Conservation (phyloP, 2,113 vertebrate genomes). For the Pontoporia blainvillei region DNA sequence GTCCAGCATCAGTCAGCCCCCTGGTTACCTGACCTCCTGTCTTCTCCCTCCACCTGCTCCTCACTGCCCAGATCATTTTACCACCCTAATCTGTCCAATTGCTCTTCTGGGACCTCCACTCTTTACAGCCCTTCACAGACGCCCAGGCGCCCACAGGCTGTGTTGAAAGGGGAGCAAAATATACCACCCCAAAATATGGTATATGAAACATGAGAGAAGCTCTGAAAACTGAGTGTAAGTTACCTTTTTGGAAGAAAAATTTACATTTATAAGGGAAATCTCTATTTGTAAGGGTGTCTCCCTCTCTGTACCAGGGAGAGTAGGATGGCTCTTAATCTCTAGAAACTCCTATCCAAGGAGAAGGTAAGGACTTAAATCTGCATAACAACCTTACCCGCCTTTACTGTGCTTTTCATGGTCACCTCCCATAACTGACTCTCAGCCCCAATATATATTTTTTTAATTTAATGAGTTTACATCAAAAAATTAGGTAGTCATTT, state of each 20-base stretch:
- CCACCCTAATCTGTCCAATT: neutral
- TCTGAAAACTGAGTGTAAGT: neutral
- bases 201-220: neutral
- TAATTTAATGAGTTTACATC: slow-evolving; percentile 68
- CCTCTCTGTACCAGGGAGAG: neutral
- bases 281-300: neutral
- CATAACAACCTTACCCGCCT: neutral
- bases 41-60: neutral
- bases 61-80: neutral
- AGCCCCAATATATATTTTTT: neutral
- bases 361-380: neutral
- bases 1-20: rapidly evolving
- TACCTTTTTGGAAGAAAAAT: neutral
- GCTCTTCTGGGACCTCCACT: neutral
- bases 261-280: neutral
- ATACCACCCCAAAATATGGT: neutral
- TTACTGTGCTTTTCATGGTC: neutral
- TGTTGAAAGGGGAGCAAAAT: neutral
- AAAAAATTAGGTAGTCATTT: slow-evolving; percentile 64
- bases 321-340: neutral
- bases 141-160: neutral
- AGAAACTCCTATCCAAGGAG: neutral
- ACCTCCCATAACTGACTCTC: neutral
- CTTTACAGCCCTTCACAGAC: neutral
- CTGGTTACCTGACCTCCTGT: neutral